phyloP scores from a whole-genome alignment of 2,797 vertebrate genomes.

The Cynodonichthys magdalenae region DNA sequence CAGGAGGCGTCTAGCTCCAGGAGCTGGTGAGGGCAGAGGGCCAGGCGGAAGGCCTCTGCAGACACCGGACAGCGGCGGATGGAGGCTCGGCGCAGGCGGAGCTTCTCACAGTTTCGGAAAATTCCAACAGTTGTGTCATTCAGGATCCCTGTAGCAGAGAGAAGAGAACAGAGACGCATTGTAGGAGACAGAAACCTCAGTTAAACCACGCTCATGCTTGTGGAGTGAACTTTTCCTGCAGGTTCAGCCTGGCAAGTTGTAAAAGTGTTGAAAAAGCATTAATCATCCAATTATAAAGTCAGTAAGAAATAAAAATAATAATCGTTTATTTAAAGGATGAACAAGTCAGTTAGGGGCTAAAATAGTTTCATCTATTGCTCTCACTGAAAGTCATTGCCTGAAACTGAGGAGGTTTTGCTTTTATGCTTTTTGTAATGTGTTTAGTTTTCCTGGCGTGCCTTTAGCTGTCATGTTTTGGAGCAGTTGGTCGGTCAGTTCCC shows the following conservation, averaged over 20 bases:
- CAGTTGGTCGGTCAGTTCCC: constrained; percentile 91
- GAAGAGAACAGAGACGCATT: constrained; percentile 39
- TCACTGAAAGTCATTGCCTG: neutral
- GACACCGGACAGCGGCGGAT: constrained; percentile 89
- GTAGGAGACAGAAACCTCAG: constrained; percentile 44
- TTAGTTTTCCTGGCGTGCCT: constrained; percentile 75
- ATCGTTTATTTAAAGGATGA: neutral
- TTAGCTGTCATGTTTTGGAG: constrained; percentile 88
- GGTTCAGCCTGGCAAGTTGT: constrained; percentile 20
- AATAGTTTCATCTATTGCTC: no score
- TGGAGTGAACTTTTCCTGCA: constrained; percentile 29
- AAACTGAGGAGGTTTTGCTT: neutral
- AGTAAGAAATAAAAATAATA: neutral
- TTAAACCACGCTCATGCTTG: constrained; percentile 36
- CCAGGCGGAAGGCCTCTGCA: constrained; percentile 87
- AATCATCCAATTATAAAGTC: constrained; percentile 8
- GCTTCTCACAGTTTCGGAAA: constrained; percentile 86
- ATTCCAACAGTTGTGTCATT: constrained; percentile 92
- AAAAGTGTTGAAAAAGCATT: neutral
- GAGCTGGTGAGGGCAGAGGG: constrained; percentile 91
- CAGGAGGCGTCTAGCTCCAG: constrained; percentile 92
- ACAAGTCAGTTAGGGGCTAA: neutral
- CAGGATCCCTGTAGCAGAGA: constrained; percentile 81
- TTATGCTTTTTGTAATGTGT: neutral
- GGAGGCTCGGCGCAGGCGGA: constrained; percentile 89